Evolutionary conservation across 2,113 vertebrate species (phyloP), one percentile per base, ranked within the genome.

Genomic region (Tragelaphus imberbis): DNA sequence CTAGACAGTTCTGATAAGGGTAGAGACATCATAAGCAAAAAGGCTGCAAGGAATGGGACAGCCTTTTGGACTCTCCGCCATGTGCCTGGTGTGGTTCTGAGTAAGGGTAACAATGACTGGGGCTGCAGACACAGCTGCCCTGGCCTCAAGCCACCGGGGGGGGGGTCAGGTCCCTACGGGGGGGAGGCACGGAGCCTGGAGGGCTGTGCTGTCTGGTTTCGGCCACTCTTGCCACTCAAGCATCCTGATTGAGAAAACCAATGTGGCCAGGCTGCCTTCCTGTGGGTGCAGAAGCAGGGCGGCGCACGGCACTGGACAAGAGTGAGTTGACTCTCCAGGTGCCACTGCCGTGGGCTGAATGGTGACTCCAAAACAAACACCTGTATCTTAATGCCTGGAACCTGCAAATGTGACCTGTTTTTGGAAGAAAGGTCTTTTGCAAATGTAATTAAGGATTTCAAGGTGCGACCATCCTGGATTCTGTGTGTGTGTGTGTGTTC

Each of bases 111-210:
- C 7, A 80, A 33, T 6, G 59, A 81, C n/a, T 5, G 0, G 14
- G 33, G 27, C 49, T 33, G 19, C 63, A 71, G 90, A 71, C 80
- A 71, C 40, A 51, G 86, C 51, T 1, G 0, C 33, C 16, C 65
- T 16, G 7, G 84, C 40, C 79, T 89, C 33, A 4, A 1, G 55
- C 61, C 49, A 17, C 0, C n/a, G n/a, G n/a, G n/a, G 1, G 0
- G 40, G 2, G 3, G 16, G 5, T 40, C 36, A 61, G 0, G 30
- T 12, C 81, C 30, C 55, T 5, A 0, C 2, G 0, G 4, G 49
- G 25, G 27, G 1, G 23, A 49, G 16, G 19, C 19, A 19, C 47
- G 51, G 80, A 59, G 15, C 51, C 55, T 28, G 1, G 8, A 25
- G 33, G 77, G 63, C 47, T 53, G 19, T 40, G 56, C 56, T 40